Percentiles rank a stretch among this genome's conserved stretches.
Conservation (phyloP, 1,140 invertebrate genomes). For the Drosophila lowei region DNA sequence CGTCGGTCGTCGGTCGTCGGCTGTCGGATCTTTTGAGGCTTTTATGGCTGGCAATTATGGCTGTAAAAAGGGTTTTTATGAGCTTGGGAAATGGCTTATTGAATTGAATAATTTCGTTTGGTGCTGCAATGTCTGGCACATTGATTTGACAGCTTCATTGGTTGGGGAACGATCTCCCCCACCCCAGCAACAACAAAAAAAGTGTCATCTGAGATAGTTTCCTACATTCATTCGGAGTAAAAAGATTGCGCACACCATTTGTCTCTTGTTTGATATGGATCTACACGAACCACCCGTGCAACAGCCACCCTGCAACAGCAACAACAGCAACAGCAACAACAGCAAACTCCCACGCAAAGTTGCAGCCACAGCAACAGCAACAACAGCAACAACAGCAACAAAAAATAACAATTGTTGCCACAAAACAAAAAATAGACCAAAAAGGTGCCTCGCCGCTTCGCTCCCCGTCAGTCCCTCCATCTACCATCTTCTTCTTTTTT, state of each 20-base stretch:
- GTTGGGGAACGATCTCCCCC: not conserved
- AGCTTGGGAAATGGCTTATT: conserved; percentile 59
- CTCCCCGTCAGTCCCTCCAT: too few species aligned
- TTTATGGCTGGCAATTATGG: conserved; percentile 47
- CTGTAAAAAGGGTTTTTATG: conserved; percentile 37
- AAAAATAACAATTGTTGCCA: conserved; percentile 67
- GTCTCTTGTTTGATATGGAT: conserved; percentile 76
- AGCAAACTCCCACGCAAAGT: conserved; percentile 74
- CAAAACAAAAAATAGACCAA: conserved; percentile 57
- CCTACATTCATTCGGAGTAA: conserved; percentile 63
- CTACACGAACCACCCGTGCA: conserved; percentile 31
- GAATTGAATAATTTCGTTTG: conserved; percentile 37
- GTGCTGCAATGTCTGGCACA: conserved; percentile 2
- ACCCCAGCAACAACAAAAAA: conserved; percentile 35
- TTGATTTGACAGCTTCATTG: conserved; percentile 73
- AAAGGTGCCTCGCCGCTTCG: conserved; percentile 37
- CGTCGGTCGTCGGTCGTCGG: not conserved
- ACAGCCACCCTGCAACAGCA: conserved; percentile 18
- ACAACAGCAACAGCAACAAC: conserved; percentile 48
- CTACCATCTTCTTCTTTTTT: conserved; percentile 27
- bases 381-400: conserved; percentile 52
- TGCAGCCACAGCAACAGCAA: conserved; percentile 44
- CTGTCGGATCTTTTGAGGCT: conserved; percentile 10
- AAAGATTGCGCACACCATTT: conserved; percentile 81
- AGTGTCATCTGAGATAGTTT: conserved; percentile 73